Percentiles rank a stretch among this genome's conserved stretches.
These are phyloP conservation scores for Hecatera dysodea DNA, from an alignment of 2,888 invertebrate genomes.

Conservation along the genomic window DNA sequence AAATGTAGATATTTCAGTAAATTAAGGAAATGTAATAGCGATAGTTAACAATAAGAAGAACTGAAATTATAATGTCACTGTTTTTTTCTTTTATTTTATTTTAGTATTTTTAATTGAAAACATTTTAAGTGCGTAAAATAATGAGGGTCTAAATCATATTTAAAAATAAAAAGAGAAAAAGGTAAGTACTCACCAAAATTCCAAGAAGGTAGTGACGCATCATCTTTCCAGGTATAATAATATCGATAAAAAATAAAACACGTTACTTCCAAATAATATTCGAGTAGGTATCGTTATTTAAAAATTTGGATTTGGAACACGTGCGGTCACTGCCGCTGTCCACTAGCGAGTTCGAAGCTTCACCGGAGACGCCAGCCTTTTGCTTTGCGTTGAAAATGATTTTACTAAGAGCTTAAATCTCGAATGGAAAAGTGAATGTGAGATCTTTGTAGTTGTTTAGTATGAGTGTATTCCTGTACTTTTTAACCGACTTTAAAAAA, in stretches of 20 bases:
- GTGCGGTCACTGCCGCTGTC: constrained; percentile 72
- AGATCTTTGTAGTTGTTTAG: too few relatives aligned
- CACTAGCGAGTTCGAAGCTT: constrained; percentile 75
- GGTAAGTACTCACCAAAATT: constrained; percentile 76
- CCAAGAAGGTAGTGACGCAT: constrained; percentile 71
- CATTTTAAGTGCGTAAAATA: neutral
- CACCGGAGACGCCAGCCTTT: constrained; percentile 77
- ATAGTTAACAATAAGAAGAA: too few relatives aligned
- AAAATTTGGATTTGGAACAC: constrained; percentile 66
- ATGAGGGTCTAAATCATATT: neutral
- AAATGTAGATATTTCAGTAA: too few relatives aligned
- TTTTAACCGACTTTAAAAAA: too few relatives aligned
- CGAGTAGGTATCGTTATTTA: constrained; percentile 51
- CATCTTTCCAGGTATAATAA: constrained; percentile 66
- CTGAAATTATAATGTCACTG: too few relatives aligned
- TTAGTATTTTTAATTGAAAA: neutral
- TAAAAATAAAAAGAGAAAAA: constrained; percentile 5
- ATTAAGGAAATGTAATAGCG: too few relatives aligned
- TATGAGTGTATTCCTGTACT: too few relatives aligned
- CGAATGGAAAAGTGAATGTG: constrained; percentile 60
- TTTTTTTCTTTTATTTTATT: too few relatives aligned
- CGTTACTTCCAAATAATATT: constrained; percentile 53
- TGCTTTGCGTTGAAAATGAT: constrained; percentile 68
- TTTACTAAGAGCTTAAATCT: constrained; percentile 71
- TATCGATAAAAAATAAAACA: constrained; percentile 63